Conservation (phyloP, 2,797 vertebrate genomes). For the Pseudochaenichthys georgianus region DNA sequence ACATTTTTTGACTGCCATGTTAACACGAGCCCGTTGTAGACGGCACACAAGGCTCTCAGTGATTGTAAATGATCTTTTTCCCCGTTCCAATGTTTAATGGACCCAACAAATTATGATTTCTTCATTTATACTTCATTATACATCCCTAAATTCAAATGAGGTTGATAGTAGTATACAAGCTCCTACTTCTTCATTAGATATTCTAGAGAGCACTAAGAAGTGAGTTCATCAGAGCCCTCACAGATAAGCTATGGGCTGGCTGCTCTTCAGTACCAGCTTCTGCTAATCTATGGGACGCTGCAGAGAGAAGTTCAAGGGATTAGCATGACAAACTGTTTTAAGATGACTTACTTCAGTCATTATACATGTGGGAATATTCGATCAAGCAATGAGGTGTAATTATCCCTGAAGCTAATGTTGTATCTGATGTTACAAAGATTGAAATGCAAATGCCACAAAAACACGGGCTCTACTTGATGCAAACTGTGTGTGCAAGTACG, state of each 20-base stretch:
- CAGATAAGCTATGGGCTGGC: constrained; percentile 48
- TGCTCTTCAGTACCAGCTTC: constrained; percentile 49
- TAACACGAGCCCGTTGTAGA: not conserved
- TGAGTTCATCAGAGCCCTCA: constrained; percentile 21
- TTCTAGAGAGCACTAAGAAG: constrained; percentile 5
- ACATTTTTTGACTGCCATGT: not conserved
- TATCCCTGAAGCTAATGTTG: not conserved
- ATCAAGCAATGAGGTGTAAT: constrained; percentile 13
- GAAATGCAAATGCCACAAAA: not conserved
- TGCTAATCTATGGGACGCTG: constrained; percentile 52
- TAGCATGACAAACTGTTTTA: constrained; percentile 47
- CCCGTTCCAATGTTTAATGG: not conserved
- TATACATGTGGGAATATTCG: constrained; percentile 17
- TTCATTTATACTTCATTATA: not conserved
- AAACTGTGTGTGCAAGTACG: not conserved
- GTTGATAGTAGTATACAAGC: no score
- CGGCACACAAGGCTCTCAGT: no score
- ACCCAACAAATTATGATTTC: not conserved
- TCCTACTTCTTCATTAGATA: not conserved
- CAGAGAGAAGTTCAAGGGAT: constrained; percentile 48
- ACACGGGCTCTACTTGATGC: not conserved
- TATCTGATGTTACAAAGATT: not conserved
- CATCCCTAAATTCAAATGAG: not conserved
- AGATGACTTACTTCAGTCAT: constrained; percentile 29
- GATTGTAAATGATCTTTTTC: not conserved